phyloP scores from a whole-genome alignment of 23 tunicate genomes.

The Styela plicata region DNA sequence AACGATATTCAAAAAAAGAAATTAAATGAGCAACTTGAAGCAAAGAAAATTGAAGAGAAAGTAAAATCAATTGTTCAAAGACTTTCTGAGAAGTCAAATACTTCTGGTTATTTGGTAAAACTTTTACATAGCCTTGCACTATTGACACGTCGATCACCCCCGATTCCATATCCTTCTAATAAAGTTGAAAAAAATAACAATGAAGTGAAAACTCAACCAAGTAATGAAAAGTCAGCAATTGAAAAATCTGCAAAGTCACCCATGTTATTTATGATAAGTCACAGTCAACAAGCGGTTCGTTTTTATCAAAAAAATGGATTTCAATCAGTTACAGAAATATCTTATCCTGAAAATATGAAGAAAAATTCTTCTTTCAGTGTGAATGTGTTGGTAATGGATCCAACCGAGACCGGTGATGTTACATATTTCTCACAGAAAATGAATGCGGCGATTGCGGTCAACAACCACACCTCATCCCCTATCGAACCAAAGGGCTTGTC shows the following conservation, averaged over 20 bases:
- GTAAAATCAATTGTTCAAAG: neutral
- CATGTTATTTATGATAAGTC: conserved; percentile 69
- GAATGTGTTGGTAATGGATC: conserved; percentile 54
- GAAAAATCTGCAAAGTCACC: conserved; percentile 25
- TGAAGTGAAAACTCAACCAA: neutral
- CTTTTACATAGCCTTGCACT: conserved; percentile 5
- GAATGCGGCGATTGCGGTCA: neutral
- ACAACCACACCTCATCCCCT: too few relatives aligned
- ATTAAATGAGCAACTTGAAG: neutral
- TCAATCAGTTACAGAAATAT: conserved; percentile 38
- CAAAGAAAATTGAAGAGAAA: neutral
- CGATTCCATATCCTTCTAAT: neutral
- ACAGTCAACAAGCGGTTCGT: conserved; percentile 54
- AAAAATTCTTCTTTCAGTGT: conserved; percentile 28
- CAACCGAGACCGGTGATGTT: neutral
- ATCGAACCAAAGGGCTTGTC: too few relatives aligned
- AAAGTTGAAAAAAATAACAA: neutral
- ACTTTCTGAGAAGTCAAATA: neutral
- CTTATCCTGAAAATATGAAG: conserved; percentile 25
- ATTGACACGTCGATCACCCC: conserved; percentile 2
- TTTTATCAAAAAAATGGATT: conserved; percentile 79
- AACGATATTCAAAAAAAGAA: neutral
- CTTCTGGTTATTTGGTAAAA: neutral
- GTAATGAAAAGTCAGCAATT: too few relatives aligned
- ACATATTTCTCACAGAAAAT: neutral